Base-by-base conservation (phyloP, 2,113 vertebrate species). In the Spilogale gracilis region DNA sequence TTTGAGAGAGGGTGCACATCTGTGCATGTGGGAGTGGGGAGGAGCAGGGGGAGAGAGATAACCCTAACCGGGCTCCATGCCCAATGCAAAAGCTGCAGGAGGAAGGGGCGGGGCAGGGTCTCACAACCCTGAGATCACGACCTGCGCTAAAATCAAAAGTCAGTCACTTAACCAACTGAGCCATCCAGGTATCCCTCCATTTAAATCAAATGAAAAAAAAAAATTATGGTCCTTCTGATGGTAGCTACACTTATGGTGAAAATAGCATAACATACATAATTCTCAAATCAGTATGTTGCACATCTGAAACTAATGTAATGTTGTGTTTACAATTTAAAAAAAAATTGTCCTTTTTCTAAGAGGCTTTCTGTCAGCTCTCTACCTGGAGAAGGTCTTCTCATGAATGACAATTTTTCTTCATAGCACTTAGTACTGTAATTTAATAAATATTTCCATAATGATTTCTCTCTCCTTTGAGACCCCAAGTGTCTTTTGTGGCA, bases 391-490 rank as follows among this genome's bases (percentile, higher is more conserved):
- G 1, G 0, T 43, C 45, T 74, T 71, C 52, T 67, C 0, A 81
- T 60, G 30, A 88, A 61, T 65, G 92, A 45, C 23, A 91, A 56
- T 32, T 94, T 94, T 87, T 80, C 67, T 82, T 90, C 4, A 13
- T 17, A 65, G 7, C 0, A 91, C 18, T 86, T 60, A 61, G 0
- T 6, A 65, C 13, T 74, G 2, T 80, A 83, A 92, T 92, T 58
- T 94, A 94, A 54, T 85, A 67, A 76, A 38, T 80, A 52, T 38
- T 79, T 96, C 82, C 48, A 81, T 52, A 90, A 71, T 5, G 10
- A 78, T 92, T 84, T 97, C 0, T 91, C 20, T 93, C 20, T 95
- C 74, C 54, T 65, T 10, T 6, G 91, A 91, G 3, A 52, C 7
- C 3, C 6, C 30, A 86, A 92, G 43, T 5, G 81, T 79, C 21